A percentile compares a stretch with the other conserved stretches of the same genome.
These are phyloP conservation scores for Cranoglanis bouderius DNA, from an alignment of 2,113 vertebrate species.

Conservation along the genomic window DNA sequence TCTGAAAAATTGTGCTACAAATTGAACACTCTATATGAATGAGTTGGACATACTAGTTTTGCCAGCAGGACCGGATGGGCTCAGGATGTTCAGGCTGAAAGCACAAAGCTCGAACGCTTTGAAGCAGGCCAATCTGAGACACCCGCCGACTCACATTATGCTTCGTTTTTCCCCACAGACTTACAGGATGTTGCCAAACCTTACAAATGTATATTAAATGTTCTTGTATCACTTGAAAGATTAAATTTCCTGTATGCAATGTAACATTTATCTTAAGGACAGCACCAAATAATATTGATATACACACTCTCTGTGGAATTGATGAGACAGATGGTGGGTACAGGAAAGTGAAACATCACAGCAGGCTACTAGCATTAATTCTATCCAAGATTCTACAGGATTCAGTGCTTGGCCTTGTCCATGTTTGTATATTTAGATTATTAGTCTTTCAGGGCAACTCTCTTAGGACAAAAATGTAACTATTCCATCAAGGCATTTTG, in stretches of 20 bases:
- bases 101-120: slow-evolving; percentile 4
- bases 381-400: slow-evolving; percentile 8
- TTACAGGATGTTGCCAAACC: not conserved
- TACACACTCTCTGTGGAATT: not conserved
- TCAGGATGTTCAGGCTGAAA: slow-evolving; percentile 37
- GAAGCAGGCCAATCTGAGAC: slow-evolving; percentile 20
- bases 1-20: not conserved
- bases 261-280: not conserved
- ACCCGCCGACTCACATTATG: slow-evolving; percentile 18
- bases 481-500: not conserved
- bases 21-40: not conserved
- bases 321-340: slow-evolving; percentile 9
- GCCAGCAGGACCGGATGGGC: slow-evolving; percentile 49
- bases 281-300: not conserved
- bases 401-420: not conserved
- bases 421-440: not conserved
- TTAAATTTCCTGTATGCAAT: not conserved
- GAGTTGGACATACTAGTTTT: not conserved
- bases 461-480: not conserved
- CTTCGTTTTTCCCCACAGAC: not conserved
- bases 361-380: not conserved
- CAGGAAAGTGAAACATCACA: slow-evolving; percentile 4
- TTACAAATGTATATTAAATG: not conserved
- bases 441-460: not conserved
- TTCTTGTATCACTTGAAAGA: not conserved